Conservation (phyloP, 2,113 vertebrate genomes). For the Smithornis capensis region DNA sequence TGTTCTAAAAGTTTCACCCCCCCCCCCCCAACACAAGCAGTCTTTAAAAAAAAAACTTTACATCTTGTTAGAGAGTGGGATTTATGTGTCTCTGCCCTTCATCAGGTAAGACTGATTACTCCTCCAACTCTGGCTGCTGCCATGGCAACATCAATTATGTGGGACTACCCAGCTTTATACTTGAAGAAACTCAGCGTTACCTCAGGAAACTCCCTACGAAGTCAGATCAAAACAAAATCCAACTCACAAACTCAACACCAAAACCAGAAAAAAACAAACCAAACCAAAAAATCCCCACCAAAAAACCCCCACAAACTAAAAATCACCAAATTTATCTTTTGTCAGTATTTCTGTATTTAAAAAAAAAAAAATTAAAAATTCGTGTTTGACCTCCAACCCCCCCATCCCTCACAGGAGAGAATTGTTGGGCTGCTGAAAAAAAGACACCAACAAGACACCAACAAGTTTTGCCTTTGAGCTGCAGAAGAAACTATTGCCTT, state of each 20-base stretch:
- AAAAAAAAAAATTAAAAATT: not conserved
- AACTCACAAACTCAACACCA: not conserved
- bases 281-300: not conserved
- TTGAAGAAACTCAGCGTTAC: not conserved
- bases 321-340: not conserved
- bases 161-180: not conserved
- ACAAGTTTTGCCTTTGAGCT: not conserved
- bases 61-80: not conserved
- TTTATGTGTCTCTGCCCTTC: not conserved
- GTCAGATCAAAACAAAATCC: no score
- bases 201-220: not conserved
- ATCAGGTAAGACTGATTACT: not conserved
- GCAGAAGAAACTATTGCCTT: not conserved
- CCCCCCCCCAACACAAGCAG: no score
- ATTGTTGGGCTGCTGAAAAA: not conserved
- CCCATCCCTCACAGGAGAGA: not conserved
- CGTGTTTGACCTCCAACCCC: rapidly evolving
- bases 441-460: not conserved
- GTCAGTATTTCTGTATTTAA: not conserved
- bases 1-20: not conserved
- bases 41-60: not conserved
- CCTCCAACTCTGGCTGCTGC: not conserved
- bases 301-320: not conserved
- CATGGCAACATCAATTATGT: not conserved
- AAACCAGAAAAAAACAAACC: not conserved